Evolutionary conservation across 2,797 vertebrate genomes (phyloP), one percentile per base, ranked within the genome.

Genomic region (Mus spretus): DNA sequence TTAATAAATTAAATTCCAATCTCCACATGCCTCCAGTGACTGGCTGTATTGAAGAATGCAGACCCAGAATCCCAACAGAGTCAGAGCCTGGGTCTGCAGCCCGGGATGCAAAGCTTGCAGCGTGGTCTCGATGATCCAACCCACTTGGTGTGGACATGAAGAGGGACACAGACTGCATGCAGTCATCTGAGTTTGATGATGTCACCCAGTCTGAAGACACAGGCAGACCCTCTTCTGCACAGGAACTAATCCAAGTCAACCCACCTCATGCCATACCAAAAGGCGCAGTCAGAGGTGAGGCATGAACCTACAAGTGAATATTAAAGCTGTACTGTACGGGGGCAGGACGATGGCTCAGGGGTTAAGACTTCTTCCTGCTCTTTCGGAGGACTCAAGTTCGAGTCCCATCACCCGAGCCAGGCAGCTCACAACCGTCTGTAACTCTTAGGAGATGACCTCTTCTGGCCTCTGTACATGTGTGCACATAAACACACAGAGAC

Each of bases 1-100:
- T 79, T 84, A 81, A 91, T 89, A 22, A 63, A 91, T 92, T 85
- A 34, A 57, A 89, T 81, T 53, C 67, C 31, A 93, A 28, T 34
- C n/a, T 55, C 59, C 57, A 3, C 13, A 2, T 7, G 47, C 47
- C 77, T n/a, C 55, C 2, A 28, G 78, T 3, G 81, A 61, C 63
- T 47, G 3, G 0, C 75, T n/a, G 9, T 19, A 1, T 1, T 4
- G 44, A n/a, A 47, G 0, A 17, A 22, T 53, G 2, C 59, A 26
- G 84, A 88, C n/a, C n/a, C 70, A 20, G n/a, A 57, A 57, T 88
- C 53, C 26, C 67, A 75, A 31, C 9, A 59, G 53, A 88, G 24
- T n/a, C 31, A 7, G 53, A 75, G 11, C 28, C 72, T 26, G 81
- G 3, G 11, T 14, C 20, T 0, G 44, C 34, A 6, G 37, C 6